Conservation (phyloP, 2,113 vertebrate genomes). For the Mus musculus region DNA sequence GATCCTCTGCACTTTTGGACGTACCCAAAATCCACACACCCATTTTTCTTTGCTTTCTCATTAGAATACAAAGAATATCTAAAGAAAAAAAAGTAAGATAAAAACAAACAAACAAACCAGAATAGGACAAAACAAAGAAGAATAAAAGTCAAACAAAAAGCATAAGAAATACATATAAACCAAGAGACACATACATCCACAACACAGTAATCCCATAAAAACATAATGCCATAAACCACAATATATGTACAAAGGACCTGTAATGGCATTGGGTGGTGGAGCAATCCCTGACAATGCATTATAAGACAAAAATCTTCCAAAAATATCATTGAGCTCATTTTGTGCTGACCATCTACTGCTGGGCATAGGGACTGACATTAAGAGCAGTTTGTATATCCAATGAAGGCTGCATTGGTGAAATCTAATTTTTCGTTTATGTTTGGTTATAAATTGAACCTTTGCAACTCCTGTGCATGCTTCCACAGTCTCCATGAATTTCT, state of each 20-base stretch:
- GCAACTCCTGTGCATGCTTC: background rate
- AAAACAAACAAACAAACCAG: background rate
- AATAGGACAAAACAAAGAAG: background rate
- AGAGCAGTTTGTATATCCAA: background rate
- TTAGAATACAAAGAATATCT: background rate
- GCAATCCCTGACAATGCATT: background rate
- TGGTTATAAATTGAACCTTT: background rate
- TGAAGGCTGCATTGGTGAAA: background rate
- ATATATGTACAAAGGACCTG: background rate
- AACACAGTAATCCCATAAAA: background rate
- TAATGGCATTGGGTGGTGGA: fast-evolving
- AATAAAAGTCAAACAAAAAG: background rate
- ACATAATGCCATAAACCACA: background rate
- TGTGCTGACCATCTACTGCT: background rate
- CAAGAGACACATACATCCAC: background rate
- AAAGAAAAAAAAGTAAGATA: background rate
- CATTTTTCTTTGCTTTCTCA: background rate
- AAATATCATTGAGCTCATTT: background rate
- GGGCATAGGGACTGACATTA: background rate
- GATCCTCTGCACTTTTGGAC: background rate
- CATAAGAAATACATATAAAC: too few relatives aligned
- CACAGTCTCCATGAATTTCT: background rate
- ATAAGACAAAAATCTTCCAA: background rate
- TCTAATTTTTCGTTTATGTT: background rate
- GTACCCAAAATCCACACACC: background rate